These are phyloP conservation scores for Drosophila carrolli DNA, from an alignment of 1,140 invertebrate species.

Conservation along the genomic window DNA sequence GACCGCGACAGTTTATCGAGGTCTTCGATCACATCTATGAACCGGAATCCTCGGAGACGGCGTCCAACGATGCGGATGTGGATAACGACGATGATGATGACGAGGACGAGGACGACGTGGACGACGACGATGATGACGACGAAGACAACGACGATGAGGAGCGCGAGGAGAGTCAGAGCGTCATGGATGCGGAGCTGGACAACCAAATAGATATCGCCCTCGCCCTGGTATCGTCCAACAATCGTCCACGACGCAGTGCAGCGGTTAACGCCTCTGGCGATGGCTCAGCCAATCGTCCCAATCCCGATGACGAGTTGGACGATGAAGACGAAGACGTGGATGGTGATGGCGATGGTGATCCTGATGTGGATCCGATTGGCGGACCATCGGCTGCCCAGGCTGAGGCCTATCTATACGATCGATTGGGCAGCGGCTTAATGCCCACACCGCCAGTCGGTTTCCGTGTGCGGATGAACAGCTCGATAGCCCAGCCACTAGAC, in stretches of 20 bases:
- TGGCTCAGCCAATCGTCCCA: slow-evolving; percentile 3
- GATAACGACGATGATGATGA: slow-evolving; percentile 77
- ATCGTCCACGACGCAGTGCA: slow-evolving; percentile 67
- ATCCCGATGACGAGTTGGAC: slow-evolving; percentile 17
- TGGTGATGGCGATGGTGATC: slow-evolving; percentile 12
- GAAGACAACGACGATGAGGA: slow-evolving; percentile 59
- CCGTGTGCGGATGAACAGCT: slow-evolving; percentile 63
- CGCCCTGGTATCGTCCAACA: slow-evolving; percentile 42
- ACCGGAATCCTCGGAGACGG: slow-evolving; percentile 85
- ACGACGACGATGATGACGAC: slow-evolving; percentile 59
- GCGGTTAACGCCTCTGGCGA: slow-evolving; percentile 48
- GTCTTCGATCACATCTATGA: slow-evolving; percentile 85
- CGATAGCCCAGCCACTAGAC: slow-evolving; percentile 64
- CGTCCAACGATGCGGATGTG: slow-evolving; percentile 76
- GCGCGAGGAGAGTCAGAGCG: slow-evolving; percentile 12
- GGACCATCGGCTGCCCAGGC: not conserved
- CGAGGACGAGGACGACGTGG: slow-evolving; percentile 60
- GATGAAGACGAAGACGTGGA: slow-evolving; percentile 39
- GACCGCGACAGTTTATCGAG: slow-evolving; percentile 79
- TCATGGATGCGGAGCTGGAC: slow-evolving; percentile 33
- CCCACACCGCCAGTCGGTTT: slow-evolving; percentile 53
- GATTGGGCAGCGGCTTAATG: slow-evolving; percentile 46
- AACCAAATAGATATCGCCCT: slow-evolving; percentile 62
- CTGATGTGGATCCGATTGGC: slow-evolving; percentile 9
- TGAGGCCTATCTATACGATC: slow-evolving; percentile 52